Percentiles rank a stretch among this genome's conserved stretches.
phyloP scores from a whole-genome alignment of 2,113 vertebrate species.

The Larimichthys polyactis region DNA sequence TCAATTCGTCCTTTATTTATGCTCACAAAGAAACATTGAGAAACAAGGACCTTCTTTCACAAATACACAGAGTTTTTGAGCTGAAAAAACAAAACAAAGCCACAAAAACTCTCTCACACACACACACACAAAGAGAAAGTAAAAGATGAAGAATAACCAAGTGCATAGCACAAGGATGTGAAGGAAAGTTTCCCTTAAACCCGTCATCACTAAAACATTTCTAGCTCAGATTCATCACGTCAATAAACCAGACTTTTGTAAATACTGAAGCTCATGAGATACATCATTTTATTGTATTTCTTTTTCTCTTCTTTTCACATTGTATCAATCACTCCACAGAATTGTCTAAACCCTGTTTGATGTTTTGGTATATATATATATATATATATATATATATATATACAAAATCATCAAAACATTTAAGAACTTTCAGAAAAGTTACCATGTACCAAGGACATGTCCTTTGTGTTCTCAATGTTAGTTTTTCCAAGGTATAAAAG shows the following conservation, averaged over 20 bases:
- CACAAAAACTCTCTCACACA: not conserved
- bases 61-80: not conserved
- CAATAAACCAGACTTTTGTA: not conserved
- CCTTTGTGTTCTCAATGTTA: not conserved
- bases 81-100: not conserved
- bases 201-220: not conserved
- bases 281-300: not conserved
- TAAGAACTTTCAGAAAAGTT: not conserved
- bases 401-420: too few relatives aligned
- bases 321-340: too few relatives aligned
- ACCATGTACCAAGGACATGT: not conserved
- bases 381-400: too few relatives aligned
- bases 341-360: too few relatives aligned
- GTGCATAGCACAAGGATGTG: not conserved
- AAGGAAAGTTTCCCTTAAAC: not conserved
- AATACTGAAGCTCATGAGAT: not conserved
- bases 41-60: not conserved
- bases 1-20: conserved; percentile 7
- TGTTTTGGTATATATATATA: too few relatives aligned
- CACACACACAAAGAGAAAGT: not conserved
- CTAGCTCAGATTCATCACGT: not conserved
- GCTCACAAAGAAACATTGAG: not conserved
- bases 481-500: not conserved
- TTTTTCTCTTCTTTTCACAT: not conserved
- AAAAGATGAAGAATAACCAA: not conserved